phyloP scores from a whole-genome alignment of 2,797 vertebrate genomes.

The Picus viridis region DNA sequence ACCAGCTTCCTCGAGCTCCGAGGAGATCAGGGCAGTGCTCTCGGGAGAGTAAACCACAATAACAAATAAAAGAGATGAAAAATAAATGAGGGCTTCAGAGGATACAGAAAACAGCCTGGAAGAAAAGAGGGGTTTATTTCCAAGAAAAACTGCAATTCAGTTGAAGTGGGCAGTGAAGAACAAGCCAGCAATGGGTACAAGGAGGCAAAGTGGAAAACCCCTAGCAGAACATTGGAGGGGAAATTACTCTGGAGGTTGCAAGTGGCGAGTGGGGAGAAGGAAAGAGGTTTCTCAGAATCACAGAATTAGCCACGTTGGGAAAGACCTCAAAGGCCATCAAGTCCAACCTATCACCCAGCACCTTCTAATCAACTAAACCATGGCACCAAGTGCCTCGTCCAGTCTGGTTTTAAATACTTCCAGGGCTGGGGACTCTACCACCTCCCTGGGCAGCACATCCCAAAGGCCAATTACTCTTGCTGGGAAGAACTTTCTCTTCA shows the following conservation, averaged over 20 bases:
- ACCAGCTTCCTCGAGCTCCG: conserved; percentile 27
- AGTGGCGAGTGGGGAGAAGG: neutral
- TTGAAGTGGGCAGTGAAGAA: neutral
- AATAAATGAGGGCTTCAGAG: conserved; percentile 31
- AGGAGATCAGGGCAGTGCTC: conserved; percentile 12
- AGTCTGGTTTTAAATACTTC: too few relatives aligned
- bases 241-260: neutral
- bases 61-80: conserved; percentile 57
- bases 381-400: too few relatives aligned
- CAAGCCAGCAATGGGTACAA: neutral
- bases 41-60: conserved; percentile 36
- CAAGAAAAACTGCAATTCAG: conserved; percentile 34
- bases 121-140: neutral
- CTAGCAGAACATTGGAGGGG: neutral
- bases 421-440: too few relatives aligned
- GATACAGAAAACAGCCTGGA: conserved; percentile 26
- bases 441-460: too few relatives aligned
- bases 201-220: neutral
- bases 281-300: neutral
- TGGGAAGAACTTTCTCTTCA: too few relatives aligned
- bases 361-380: too few relatives aligned
- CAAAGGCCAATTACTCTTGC: too few relatives aligned
- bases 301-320: neutral
- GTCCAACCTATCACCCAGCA: too few relatives aligned
- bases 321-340: too few relatives aligned